Percentiles rank a stretch among this genome's conserved stretches.
phyloP scores from a whole-genome alignment of 2,888 invertebrate genomes.

The Agriopis aurantiaria region DNA sequence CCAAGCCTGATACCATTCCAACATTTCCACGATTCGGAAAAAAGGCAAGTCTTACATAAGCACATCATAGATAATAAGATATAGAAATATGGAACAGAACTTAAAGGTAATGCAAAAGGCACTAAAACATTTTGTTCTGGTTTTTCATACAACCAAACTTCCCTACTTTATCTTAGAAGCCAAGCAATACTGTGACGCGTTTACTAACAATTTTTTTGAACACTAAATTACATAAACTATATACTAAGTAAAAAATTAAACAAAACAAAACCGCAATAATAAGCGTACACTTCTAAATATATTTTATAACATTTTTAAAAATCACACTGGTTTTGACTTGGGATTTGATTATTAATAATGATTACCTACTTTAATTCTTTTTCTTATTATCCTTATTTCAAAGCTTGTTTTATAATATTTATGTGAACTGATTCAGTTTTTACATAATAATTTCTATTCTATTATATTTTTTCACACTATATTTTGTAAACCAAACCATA shows the following conservation, averaged over 20 bases:
- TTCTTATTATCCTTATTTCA: background rate
- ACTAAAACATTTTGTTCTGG: conserved; percentile 35
- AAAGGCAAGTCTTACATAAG: background rate
- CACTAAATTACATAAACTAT: conserved; percentile 1
- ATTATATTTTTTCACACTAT: conserved; percentile 14
- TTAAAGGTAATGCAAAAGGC: conserved; percentile 41
- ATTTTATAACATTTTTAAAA: background rate
- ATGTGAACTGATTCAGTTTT: conserved; percentile 11
- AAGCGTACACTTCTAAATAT: background rate
- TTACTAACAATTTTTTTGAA: conserved; percentile 11
- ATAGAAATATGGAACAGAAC: background rate
- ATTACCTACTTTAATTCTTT: background rate
- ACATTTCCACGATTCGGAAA: background rate
- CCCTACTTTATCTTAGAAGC: conserved; percentile 20
- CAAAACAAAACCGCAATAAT: background rate
- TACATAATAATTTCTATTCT: conserved; percentile 7
- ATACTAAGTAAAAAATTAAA: too few relatives aligned
- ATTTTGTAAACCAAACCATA: conserved; percentile 9
- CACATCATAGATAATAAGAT: background rate
- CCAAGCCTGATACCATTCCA: background rate
- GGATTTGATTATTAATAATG: background rate
- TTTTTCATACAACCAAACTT: conserved; percentile 18
- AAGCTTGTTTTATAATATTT: conserved; percentile 5
- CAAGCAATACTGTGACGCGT: conserved; percentile 26
- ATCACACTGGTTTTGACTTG: background rate